Base-by-base conservation (phyloP, 2,888 invertebrate species). In the Erpobdella octoculata region DNA sequence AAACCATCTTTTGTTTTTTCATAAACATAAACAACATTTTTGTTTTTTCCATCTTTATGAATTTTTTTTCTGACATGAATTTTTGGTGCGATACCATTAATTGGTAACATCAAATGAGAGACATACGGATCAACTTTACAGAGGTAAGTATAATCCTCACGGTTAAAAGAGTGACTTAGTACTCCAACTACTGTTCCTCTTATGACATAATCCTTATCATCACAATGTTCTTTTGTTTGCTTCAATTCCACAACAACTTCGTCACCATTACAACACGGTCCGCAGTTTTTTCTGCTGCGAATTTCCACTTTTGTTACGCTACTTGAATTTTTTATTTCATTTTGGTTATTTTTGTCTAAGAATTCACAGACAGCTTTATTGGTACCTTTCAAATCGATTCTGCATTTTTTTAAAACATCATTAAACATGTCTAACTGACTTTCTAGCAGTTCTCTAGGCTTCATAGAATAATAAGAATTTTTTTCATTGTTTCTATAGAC, bases 141-240 rank as follows among this genome's bases (percentile, higher is more conserved):
- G n/a, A 81, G 78, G 75, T 80, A 80, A 59, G 78, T 76, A 31
- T 76, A 75, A 61, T 76, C 73, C 21, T 74, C 73, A 5, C 76
- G 76, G 69, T 81, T 76, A 41, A 77, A 74, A 69, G 76, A 74
- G 48, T 77, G 74, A 70, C 78, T 76, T 31, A 80, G 70, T 28
- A 81, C 77, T 1, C 80, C 80, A 9, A 78, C 76, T 33, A 81
- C 81, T 71, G 77, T 66, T 1, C 79, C 79, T 38, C 71, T 70
- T 28, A 73, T 31, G 18, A 70, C 68, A 28, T 28, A n/a, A n/a
- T n/a, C 31, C 35, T 62, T 31, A 35, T 62, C 62, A 33, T 62
- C 62, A 62, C 62, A 28, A 9, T 33, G 33, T 35, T 62, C 62
- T 62, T 62, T 62, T 1, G 62, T 62, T 28, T 62, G 31, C 31